Conservation (phyloP, 2,888 invertebrate species). For the Malthinus flaveolus region DNA sequence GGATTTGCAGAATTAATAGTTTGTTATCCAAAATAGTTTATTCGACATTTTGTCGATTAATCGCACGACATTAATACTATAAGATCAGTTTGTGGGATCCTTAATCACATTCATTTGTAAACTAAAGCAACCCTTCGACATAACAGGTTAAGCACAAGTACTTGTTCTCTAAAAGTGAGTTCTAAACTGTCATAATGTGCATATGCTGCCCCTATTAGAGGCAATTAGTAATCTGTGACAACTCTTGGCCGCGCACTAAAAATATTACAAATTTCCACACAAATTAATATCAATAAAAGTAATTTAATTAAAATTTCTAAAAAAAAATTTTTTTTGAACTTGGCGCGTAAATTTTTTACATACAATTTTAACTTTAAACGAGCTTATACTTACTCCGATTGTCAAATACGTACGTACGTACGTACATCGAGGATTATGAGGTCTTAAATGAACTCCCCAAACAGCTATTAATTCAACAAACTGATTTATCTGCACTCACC, state of each 20-base stretch:
- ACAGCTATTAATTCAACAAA: slow-evolving; percentile 38
- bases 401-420: slow-evolving; percentile 13
- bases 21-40: not conserved
- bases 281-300: not conserved
- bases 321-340: too few species aligned
- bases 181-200: slow-evolving; percentile 53
- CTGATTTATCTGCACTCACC: slow-evolving; percentile 37
- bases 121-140: slow-evolving; percentile 46
- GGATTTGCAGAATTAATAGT: too few species aligned
- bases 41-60: not conserved
- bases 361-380: too few species aligned
- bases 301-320: not conserved
- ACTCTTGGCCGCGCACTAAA: slow-evolving; percentile 46
- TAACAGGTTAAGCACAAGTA: slow-evolving; percentile 44
- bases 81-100: not conserved
- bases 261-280: slow-evolving; percentile 15
- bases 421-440: slow-evolving; percentile 31
- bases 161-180: slow-evolving; percentile 45
- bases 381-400: slow-evolving; percentile 2
- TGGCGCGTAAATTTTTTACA: too few species aligned
- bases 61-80: not conserved
- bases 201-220: slow-evolving; percentile 52
- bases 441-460: slow-evolving; percentile 40
- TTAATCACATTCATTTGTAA: slow-evolving; percentile 23
- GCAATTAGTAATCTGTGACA: slow-evolving; percentile 54